phyloP scores from a whole-genome alignment of 2,797 vertebrate species.

The Xenops minutus region DNA sequence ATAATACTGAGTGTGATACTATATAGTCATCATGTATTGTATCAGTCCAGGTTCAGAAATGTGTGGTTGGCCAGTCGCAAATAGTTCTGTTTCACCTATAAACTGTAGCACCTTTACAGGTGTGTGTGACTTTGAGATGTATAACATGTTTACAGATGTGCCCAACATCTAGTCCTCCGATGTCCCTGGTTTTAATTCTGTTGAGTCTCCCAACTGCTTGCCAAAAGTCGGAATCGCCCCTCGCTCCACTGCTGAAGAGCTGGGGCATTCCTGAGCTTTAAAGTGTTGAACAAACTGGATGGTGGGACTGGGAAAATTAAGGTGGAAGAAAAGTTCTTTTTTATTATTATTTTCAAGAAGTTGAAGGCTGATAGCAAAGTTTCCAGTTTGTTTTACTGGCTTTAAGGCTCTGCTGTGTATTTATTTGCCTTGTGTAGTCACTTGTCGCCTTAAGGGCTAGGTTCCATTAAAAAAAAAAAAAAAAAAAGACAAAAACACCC shows the following conservation, averaged over 20 bases:
- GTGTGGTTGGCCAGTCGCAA: conserved; percentile 77
- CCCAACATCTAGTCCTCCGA: conserved; percentile 69
- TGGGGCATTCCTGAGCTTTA: conserved; percentile 75
- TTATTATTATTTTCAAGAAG: background rate
- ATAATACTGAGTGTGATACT: conserved; percentile 6
- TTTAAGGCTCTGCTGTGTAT: conserved; percentile 81
- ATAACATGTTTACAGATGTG: conserved; percentile 78
- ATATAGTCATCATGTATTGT: conserved; percentile 65
- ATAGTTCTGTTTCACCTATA: conserved; percentile 75
- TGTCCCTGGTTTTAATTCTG: conserved; percentile 65
- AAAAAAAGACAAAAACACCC: background rate
- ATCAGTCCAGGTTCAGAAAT: conserved; percentile 75
- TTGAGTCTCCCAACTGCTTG: conserved; percentile 77
- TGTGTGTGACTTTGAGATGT: conserved; percentile 74
- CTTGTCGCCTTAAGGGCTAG: conserved; percentile 79
- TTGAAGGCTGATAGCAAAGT: conserved; percentile 60
- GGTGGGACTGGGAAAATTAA: conserved; percentile 58
- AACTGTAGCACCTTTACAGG: conserved; percentile 74
- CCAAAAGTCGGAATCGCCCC: conserved; percentile 73
- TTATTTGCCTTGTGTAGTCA: conserved; percentile 81
- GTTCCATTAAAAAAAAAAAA: conserved; percentile 18
- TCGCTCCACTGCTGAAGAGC: conserved; percentile 42
- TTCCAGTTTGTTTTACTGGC: conserved; percentile 79
- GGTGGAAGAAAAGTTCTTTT: conserved; percentile 43
- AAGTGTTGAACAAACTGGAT: conserved; percentile 80